Evolutionary conservation across 2,888 invertebrate species (phyloP).

Genomic region (Acholoe squamosa): DNA sequence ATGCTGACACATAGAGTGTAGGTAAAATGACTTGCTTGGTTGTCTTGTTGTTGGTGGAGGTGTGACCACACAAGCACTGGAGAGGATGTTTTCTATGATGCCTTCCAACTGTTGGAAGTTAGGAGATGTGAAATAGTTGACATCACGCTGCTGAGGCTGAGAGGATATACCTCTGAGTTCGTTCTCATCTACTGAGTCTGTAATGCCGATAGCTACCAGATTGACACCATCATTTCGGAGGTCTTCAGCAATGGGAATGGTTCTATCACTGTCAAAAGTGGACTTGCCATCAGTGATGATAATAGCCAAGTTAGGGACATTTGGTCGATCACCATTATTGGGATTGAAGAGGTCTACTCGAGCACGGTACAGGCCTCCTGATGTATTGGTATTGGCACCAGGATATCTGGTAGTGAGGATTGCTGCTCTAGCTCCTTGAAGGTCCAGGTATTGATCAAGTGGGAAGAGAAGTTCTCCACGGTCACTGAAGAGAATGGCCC

Average conservation of each 20-base stretch:
- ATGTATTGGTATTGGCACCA: conserved; percentile 34
- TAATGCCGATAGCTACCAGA: conserved; percentile 2
- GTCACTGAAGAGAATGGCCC: conserved; percentile 33
- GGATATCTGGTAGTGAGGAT: conserved; percentile 11
- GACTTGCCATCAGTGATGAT: conserved; percentile 38
- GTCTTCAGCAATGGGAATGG: conserved; percentile 2
- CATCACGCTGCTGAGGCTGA: background rate
- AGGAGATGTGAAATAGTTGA: conserved; percentile 17
- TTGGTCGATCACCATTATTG: background rate
- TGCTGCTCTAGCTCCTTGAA: background rate
- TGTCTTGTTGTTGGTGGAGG: conserved; percentile 3
- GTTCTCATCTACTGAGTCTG: background rate
- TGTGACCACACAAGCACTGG: background rate
- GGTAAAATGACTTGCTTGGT: background rate
- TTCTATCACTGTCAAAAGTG: conserved; percentile 21
- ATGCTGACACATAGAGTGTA: background rate
- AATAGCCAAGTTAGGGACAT: background rate
- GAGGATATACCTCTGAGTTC: conserved; percentile 11
- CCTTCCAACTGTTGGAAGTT: conserved; percentile 10
- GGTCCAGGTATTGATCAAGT: background rate
- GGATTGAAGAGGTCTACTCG: background rate
- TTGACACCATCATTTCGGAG: background rate
- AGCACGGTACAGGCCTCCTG: conserved; percentile 37
- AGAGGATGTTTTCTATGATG: background rate
- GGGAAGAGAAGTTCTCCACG: conserved; percentile 15